Evolutionary conservation across 2,888 invertebrate genomes (phyloP).

Genomic region (Drosophila villosipedis): DNA sequence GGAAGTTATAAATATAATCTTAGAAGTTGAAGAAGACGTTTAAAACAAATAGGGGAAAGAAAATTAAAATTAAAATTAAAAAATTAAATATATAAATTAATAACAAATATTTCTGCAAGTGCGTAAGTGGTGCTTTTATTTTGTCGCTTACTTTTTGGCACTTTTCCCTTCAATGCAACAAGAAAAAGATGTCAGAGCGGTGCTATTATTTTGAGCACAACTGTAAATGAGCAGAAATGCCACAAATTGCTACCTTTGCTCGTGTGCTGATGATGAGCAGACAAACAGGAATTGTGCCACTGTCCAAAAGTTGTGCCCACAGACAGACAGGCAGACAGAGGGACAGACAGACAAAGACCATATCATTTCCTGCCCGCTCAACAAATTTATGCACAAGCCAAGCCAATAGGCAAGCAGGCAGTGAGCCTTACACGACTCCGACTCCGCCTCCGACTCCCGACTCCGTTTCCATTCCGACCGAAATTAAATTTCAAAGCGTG

Average conservation of each 20-base stretch:
- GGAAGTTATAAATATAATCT: background rate
- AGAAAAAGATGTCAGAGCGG: background rate
- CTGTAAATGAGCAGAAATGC: constrained; percentile 37
- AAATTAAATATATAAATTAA: no score
- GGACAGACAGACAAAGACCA: constrained; percentile 37
- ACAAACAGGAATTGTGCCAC: constrained; percentile 41
- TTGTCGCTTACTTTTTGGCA: no score
- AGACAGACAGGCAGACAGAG: constrained; percentile 7
- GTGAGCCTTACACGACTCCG: background rate
- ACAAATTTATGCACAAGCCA: constrained; percentile 45
- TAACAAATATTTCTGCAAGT: no score
- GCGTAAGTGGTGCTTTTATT: no score
- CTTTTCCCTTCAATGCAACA: background rate
- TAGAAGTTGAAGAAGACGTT: no score
- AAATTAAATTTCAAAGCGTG: constrained; percentile 65
- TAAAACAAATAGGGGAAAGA: no score
- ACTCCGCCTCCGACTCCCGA: background rate
- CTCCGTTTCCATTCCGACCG: constrained; percentile 25
- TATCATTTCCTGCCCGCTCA: constrained; percentile 52
- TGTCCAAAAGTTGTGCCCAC: constrained; percentile 42
- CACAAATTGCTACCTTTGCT: constrained; percentile 28
- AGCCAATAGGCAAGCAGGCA: constrained; percentile 36
- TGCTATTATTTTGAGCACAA: background rate
- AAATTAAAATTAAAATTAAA: no score
- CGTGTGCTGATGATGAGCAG: constrained; percentile 33